phyloP scores from a whole-genome alignment of 2,797 vertebrate genomes.

The Cirrhinus mrigala region DNA sequence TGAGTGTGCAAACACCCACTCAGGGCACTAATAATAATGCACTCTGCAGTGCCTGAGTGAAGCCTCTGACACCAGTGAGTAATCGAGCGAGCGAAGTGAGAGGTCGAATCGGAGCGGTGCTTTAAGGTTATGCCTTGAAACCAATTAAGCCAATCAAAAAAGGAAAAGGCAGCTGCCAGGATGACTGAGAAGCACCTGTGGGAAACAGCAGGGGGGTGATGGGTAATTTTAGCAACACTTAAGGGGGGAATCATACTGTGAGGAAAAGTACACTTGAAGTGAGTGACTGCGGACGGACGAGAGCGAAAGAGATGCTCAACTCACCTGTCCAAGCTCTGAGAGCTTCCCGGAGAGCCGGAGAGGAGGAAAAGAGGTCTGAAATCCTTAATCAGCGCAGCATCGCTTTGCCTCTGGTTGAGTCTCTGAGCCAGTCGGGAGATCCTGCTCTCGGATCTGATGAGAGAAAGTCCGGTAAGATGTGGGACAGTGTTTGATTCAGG shows the following conservation, averaged over 20 bases:
- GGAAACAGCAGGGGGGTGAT: slow-evolving; percentile 35
- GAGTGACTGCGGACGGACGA: slow-evolving; percentile 4
- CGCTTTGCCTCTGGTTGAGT: slow-evolving; percentile 82
- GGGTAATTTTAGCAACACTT: slow-evolving; percentile 34
- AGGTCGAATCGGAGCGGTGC: slow-evolving; percentile 29
- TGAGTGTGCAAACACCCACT: slow-evolving; percentile 53
- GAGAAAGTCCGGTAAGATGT: slow-evolving; percentile 34
- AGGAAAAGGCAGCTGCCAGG: slow-evolving; percentile 29
- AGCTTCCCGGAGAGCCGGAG: slow-evolving; percentile 75
- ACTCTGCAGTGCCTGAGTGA: slow-evolving; percentile 37
- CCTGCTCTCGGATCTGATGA: slow-evolving; percentile 75
- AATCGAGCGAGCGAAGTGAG: slow-evolving; percentile 34
- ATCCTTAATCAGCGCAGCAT: slow-evolving; percentile 86
- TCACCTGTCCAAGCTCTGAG: slow-evolving; percentile 86
- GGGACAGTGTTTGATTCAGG: neutral
- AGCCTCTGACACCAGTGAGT: slow-evolving; percentile 57
- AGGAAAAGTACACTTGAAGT: slow-evolving; percentile 16
- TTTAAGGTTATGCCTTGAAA: slow-evolving; percentile 33
- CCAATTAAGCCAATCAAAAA: slow-evolving; percentile 53
- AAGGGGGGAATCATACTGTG: neutral
- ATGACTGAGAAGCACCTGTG: slow-evolving; percentile 34
- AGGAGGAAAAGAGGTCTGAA: slow-evolving; percentile 80
- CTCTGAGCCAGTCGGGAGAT: slow-evolving; percentile 81
- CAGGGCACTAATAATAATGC: slow-evolving; percentile 57
- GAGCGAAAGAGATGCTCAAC: slow-evolving; percentile 51